phyloP scores from a whole-genome alignment of 2,888 invertebrate genomes.

The Tiphia femorata region DNA sequence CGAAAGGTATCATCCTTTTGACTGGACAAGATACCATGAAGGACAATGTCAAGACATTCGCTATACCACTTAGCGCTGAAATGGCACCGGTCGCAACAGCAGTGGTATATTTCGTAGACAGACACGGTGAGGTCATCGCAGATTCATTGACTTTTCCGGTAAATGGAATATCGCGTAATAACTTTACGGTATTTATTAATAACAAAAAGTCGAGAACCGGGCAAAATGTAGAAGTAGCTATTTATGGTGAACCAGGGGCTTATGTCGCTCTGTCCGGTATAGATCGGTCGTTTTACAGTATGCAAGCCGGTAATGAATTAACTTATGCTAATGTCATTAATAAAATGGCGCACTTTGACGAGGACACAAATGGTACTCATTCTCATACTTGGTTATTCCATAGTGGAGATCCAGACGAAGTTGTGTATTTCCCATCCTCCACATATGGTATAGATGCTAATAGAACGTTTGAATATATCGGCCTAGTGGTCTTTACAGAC shows the following conservation, averaged over 20 bases:
- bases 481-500: slow-evolving; percentile 92
- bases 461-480: slow-evolving; percentile 91
- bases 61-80: slow-evolving; percentile 85
- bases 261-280: slow-evolving; percentile 94
- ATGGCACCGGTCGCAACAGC: slow-evolving; percentile 95
- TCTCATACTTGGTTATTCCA: slow-evolving; percentile 88
- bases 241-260: slow-evolving; percentile 94
- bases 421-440: slow-evolving; percentile 89
- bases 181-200: slow-evolving; percentile 89
- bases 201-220: slow-evolving; percentile 94
- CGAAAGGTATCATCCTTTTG: slow-evolving; percentile 90
- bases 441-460: slow-evolving; percentile 95
- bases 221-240: slow-evolving; percentile 92
- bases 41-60: slow-evolving; percentile 82
- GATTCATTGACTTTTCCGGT: slow-evolving; percentile 97
- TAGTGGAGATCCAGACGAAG: slow-evolving; percentile 85
- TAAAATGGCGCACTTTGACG: slow-evolving; percentile 90
- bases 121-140: slow-evolving; percentile 87
- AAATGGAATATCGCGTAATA: slow-evolving; percentile 93
- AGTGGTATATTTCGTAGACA: slow-evolving; percentile 88
- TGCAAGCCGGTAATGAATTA: slow-evolving; percentile 94
- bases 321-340: slow-evolving; percentile 88
- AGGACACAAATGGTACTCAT: slow-evolving; percentile 86
- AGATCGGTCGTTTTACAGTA: slow-evolving; percentile 89
- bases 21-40: slow-evolving; percentile 88